phyloP scores from a whole-genome alignment of 2,888 invertebrate genomes.

The Drosophila ustulata region DNA sequence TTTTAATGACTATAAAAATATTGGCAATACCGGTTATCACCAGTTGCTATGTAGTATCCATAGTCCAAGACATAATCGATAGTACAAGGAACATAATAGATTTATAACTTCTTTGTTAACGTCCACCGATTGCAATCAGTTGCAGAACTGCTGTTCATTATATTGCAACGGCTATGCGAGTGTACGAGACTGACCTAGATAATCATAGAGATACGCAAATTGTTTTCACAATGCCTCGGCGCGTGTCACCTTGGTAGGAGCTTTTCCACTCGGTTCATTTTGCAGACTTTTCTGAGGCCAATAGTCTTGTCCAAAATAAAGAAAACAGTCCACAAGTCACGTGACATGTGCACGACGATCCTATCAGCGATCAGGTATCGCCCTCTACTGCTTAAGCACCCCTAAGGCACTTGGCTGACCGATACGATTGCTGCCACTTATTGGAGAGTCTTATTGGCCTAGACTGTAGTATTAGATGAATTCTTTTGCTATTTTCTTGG shows the following conservation, averaged over 20 bases:
- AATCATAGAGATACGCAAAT: slow-evolving; percentile 20
- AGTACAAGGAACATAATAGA: slow-evolving; percentile 11
- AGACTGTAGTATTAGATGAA: not conserved
- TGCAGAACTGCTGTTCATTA: slow-evolving; percentile 14
- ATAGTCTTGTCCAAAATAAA: not conserved
- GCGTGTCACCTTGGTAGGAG: not conserved
- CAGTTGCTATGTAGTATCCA: not conserved
- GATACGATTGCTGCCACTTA: slow-evolving; percentile 15
- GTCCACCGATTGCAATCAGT: slow-evolving; percentile 13
- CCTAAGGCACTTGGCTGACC: not conserved
- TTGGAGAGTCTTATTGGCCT: slow-evolving; percentile 6
- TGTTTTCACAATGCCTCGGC: slow-evolving; percentile 15
- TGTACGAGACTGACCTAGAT: slow-evolving; percentile 23
- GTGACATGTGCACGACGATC: slow-evolving; percentile 15
- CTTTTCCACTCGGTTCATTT: not conserved
- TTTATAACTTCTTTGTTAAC: slow-evolving; percentile 23
- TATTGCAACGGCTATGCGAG: slow-evolving; percentile 7
- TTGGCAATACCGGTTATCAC: not conserved
- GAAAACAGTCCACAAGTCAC: slow-evolving; percentile 10
- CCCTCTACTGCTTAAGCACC: not conserved
- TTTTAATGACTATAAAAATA: not conserved
- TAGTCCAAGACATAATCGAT: slow-evolving; percentile 1
- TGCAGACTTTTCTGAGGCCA: not conserved
- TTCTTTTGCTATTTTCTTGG: not conserved
- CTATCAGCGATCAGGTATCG: slow-evolving; percentile 2